Evolutionary conservation across 2,113 vertebrate species (phyloP), one percentile per base, ranked within the genome.

Genomic region (Silurus glanis): DNA sequence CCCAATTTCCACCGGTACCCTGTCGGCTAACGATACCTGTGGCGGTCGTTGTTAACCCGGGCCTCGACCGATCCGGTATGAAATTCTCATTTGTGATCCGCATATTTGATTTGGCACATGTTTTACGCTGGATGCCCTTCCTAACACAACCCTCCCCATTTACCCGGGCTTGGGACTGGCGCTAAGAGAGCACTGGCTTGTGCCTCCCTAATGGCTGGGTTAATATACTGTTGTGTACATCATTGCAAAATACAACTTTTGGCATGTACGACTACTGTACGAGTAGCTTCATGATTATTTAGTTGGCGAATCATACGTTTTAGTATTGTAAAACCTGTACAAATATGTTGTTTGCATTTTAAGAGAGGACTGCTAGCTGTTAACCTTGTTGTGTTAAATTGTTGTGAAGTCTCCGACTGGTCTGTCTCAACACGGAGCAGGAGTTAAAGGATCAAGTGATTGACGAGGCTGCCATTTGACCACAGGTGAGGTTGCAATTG

Each of bases 401-500:
- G 45, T 13, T 19, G 45, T 28, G 45, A 13, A 55, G n/a, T 59
- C 6, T 51, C n/a, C 7, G 53, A 74, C 45, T 84, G 86, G 53
- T 58, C 56, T 75, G 56, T 72, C 56, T 75, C 19, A 16, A 23
- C 37, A 19, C 71, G 64, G 21, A 13, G 25, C 49, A 89, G 69
- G 84, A 61, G 47, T 28, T 51, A 45, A 79, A 19, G 72, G 62
- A 58, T 55, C 56, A 61, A 76, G 49, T 84, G 88, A 89, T 76
- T 86, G 86, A 87, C 55, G 64, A 61, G 64, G 37, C 79, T 79
- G 79, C 76, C 76, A 64, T 80, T 89, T 89, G 79, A 83, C 87
- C 83, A 85, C 88, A 88, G 88, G 86, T 82, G 83, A 83, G 78
- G 28, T 67, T 62, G 66, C 75, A 86, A 83, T 80, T 80, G 88